Evolutionary conservation across 2,113 vertebrate genomes (phyloP).

Genomic region (Leptocoma aspasia): DNA sequence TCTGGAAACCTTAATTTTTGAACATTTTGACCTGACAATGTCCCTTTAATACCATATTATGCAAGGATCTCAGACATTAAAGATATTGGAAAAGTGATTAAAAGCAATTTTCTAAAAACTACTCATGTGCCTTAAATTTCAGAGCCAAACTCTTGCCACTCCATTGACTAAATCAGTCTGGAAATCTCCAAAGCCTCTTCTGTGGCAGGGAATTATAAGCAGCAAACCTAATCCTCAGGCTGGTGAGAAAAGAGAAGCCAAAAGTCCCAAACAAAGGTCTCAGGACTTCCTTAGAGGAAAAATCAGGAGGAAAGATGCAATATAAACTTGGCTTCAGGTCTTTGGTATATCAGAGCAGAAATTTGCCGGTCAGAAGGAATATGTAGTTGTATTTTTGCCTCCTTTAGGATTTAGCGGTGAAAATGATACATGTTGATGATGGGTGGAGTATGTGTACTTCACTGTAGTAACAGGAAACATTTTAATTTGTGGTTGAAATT

Average conservation of each 20-base stretch:
- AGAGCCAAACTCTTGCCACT: conserved; percentile 14
- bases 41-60: conserved; percentile 43
- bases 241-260: neutral
- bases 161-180: conserved; percentile 38
- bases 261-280: neutral
- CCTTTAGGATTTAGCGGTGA: neutral
- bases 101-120: conserved; percentile 52
- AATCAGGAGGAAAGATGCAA: neutral
- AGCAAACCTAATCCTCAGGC: conserved; percentile 34
- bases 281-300: neutral
- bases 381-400: neutral
- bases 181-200: conserved; percentile 60
- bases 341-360: neutral
- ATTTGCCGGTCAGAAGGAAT: neutral
- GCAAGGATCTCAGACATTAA: conserved; percentile 39
- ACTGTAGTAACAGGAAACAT: neutral
- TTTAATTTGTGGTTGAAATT: neutral
- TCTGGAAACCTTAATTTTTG: neutral
- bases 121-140: conserved; percentile 58
- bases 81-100: conserved; percentile 32
- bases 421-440: neutral
- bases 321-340: neutral
- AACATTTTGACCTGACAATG: neutral
- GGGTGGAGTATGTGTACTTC: neutral
- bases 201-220: neutral